phyloP scores from a whole-genome alignment of 2,888 invertebrate genomes.

The Ametastegia equiseti region DNA sequence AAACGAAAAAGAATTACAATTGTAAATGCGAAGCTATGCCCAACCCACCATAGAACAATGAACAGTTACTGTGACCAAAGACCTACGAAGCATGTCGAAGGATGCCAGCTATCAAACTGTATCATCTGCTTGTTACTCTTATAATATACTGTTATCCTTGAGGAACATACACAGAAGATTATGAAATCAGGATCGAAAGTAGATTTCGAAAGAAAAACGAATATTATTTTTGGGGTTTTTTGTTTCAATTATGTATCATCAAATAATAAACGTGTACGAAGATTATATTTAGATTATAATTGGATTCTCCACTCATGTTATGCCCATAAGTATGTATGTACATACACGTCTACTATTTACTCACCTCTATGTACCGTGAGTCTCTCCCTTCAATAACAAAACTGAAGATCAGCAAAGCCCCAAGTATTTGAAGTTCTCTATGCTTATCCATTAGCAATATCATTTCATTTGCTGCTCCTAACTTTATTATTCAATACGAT shows the following conservation, averaged over 20 bases:
- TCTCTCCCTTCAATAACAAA: constrained; percentile 45
- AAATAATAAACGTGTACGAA: neutral
- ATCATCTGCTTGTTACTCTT: constrained; percentile 58
- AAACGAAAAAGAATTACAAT: constrained; percentile 56
- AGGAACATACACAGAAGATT: neutral
- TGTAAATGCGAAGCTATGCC: constrained; percentile 53
- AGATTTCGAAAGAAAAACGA: constrained; percentile 57
- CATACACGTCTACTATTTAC: constrained; percentile 10
- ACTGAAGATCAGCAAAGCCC: constrained; percentile 7
- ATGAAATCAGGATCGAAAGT: constrained; percentile 11
- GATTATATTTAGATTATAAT: neutral
- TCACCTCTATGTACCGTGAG: constrained; percentile 68
- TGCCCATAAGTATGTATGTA: neutral
- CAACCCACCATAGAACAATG: constrained; percentile 52
- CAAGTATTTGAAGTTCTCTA: constrained; percentile 6
- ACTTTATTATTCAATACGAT: neutral
- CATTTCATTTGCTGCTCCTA: neutral
- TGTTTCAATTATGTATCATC: constrained; percentile 10
- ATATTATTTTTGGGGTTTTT: constrained; percentile 33
- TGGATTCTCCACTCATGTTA: neutral
- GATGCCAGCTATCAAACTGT: constrained; percentile 58
- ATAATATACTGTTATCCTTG: constrained; percentile 29
- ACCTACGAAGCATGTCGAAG: constrained; percentile 57
- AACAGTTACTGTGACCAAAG: constrained; percentile 50
- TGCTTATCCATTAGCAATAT: constrained; percentile 18